Percentiles rank a stretch among this genome's conserved stretches.
phyloP scores from a whole-genome alignment of 2,113 vertebrate genomes.

The Solea solea region DNA sequence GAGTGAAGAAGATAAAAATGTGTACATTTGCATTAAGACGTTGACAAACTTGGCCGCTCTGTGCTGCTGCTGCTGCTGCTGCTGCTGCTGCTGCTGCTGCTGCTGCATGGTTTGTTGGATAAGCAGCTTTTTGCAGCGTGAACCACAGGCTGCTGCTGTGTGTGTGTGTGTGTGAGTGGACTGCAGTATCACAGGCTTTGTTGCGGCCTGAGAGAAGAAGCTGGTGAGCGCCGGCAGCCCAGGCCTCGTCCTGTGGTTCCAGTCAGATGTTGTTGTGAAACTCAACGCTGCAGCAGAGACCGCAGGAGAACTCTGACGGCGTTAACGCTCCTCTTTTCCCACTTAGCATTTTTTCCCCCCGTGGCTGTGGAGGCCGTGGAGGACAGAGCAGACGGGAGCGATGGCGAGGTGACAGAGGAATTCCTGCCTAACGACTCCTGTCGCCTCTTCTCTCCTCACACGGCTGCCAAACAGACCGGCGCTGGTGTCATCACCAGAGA shows the following conservation, averaged over 20 bases:
- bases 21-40: background rate
- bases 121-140: background rate
- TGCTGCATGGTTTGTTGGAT: background rate
- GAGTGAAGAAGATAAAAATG: background rate
- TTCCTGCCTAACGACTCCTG: conserved; percentile 54
- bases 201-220: conserved; percentile 29
- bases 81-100: too few relatives aligned
- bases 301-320: conserved; percentile 24
- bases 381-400: conserved; percentile 15
- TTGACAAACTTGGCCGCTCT: conserved; percentile 5
- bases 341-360: conserved; percentile 16
- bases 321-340: conserved; percentile 15
- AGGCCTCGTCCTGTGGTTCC: conserved; percentile 1
- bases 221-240: conserved; percentile 15
- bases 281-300: conserved; percentile 12
- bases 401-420: conserved; percentile 28
- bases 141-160: conserved; percentile 11
- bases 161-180: conserved; percentile 3
- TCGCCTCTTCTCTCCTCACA: conserved; percentile 42
- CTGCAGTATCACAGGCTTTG: background rate
- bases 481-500: conserved; percentile 44
- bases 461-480: conserved; percentile 50
- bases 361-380: conserved; percentile 16
- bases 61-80: background rate
- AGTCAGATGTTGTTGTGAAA: conserved; percentile 30